Percentiles rank a stretch among this genome's conserved stretches.
Conservation (phyloP, 2,888 invertebrate genomes). For the Rhyacophila evoluta region DNA sequence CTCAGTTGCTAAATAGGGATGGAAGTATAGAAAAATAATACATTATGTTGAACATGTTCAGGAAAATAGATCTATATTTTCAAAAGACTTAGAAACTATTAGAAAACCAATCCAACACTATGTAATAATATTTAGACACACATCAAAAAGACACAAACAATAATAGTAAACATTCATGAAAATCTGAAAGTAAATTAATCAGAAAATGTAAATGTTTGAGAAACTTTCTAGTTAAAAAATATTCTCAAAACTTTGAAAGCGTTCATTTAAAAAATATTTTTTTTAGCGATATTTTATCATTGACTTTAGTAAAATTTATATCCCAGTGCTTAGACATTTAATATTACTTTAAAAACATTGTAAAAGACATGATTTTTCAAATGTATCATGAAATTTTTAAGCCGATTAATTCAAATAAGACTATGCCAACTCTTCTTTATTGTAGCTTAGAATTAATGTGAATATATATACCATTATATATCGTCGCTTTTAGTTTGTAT, state of each 20-base stretch:
- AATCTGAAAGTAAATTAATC: not conserved
- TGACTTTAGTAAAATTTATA: too few species aligned
- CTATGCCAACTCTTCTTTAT: too few species aligned
- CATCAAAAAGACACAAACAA: not conserved
- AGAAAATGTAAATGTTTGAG: not conserved
- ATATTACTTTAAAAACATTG: too few species aligned
- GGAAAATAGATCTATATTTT: not conserved
- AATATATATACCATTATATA: too few species aligned
- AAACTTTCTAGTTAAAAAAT: not conserved
- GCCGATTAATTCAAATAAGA: too few species aligned
- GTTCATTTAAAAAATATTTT: too few species aligned
- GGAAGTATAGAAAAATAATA: not conserved
- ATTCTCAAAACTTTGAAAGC: not conserved
- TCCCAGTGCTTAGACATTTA: too few species aligned
- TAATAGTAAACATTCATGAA: slow-evolving; percentile 12
- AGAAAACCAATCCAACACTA: not conserved
- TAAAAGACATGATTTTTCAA: too few species aligned
- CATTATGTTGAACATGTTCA: not conserved
- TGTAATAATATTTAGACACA: not conserved
- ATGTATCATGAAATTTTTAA: too few species aligned
- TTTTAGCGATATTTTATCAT: too few species aligned
- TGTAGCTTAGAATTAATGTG: too few species aligned
- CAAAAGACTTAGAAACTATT: not conserved
- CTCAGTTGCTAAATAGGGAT: not conserved
- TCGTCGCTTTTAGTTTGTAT: too few species aligned